Conservation (phyloP, 2,113 vertebrate species). For the Grantiella picta region DNA sequence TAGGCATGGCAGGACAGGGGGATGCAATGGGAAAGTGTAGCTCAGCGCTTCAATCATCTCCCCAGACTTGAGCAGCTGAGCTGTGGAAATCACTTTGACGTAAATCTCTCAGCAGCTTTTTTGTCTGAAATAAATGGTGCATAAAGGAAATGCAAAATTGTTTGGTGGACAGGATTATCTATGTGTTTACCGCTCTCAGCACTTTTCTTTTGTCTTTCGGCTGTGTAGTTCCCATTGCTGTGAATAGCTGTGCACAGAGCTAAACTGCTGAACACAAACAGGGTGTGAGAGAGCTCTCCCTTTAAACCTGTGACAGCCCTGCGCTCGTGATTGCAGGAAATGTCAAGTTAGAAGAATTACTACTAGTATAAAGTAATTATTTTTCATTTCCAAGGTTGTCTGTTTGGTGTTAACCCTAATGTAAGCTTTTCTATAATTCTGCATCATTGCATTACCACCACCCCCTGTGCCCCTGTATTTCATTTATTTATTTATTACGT, state of each 20-base stretch:
- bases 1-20: background rate
- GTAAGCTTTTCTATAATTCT: background rate
- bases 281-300: background rate
- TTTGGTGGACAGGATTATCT: slow-evolving; percentile 46
- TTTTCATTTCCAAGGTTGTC: background rate
- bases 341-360: background rate
- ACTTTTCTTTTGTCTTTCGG: slow-evolving; percentile 27
- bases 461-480: background rate
- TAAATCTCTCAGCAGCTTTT: slow-evolving; percentile 32
- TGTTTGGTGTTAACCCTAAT: background rate
- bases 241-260: background rate
- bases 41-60: background rate
- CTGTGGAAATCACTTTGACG: slow-evolving; percentile 9
- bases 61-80: background rate
- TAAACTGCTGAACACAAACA: background rate
- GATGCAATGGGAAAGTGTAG: background rate
- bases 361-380: background rate
- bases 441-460: background rate
- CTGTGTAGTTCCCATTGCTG: background rate
- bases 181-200: slow-evolving; percentile 31
- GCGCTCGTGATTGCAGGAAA: background rate
- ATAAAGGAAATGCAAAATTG: slow-evolving; percentile 47
- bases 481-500: background rate
- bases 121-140: slow-evolving; percentile 46
- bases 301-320: background rate